Base-by-base conservation (phyloP, 2,113 vertebrate genomes). In the Pterocles gutturalis region DNA sequence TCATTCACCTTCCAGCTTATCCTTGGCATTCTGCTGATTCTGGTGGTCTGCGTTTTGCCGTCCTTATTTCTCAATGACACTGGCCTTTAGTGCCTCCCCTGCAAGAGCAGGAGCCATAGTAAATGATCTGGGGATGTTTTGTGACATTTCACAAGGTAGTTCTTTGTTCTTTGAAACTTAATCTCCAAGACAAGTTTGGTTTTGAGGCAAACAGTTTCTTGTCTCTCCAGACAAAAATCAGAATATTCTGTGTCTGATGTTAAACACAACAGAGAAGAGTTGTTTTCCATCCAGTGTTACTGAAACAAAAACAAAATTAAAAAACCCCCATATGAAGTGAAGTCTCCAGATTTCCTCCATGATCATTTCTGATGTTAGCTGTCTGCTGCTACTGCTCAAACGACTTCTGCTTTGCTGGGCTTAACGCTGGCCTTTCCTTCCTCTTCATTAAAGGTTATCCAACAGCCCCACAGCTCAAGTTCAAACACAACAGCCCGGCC, bases 1-100 rank as follows among this genome's bases (percentile, higher is more conserved):
- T 84, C 36, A 0, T 58, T 95, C 87, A 62, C 87, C 77, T 95
- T 80, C 80, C 58, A 38, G 53, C 31, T 89, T 49, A 25, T 75
- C 95, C 96, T 95, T 84, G 84, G 72, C 10, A 2, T 95, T 96
- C 84, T 95, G 95, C 87, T 96, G 95, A 95, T 94, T 78, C 80
- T 11, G 14, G 72, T 54, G 89, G 71, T 86, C 86, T 80, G 90
- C 0, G 1, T 81, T 91, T 72, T 77, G 64, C 70, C 66, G 57
- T 72, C 85, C 81, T 86, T 77, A 65, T 54, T 88, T 46, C 77
- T 95, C 89, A 75, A 57, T 77, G 95, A 91, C 95, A 84, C 62
- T 3, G 2, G 60, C 48, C 83, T 49, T 71, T 34, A 31, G 73
- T 25, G 73, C 22, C 29, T 85, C 49, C 36, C 70, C 22, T 15